These are phyloP conservation scores for Lithophane socia DNA, from an alignment of 2,888 invertebrate species.

Conservation along the genomic window DNA sequence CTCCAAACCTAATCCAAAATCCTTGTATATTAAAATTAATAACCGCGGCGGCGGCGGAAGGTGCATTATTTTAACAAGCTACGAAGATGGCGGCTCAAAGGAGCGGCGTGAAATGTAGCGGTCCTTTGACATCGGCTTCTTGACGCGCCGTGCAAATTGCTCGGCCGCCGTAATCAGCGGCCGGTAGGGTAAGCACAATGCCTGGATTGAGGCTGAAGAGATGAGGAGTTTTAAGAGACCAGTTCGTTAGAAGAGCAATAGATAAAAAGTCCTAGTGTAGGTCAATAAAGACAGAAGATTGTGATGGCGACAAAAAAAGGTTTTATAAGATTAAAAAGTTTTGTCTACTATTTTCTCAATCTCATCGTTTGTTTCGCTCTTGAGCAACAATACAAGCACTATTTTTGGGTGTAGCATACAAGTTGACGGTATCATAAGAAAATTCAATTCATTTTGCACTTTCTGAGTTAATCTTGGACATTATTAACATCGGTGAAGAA, in stretches of 20 bases:
- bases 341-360: neutral
- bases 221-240: neutral
- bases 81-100: constrained; percentile 58
- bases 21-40: constrained; percentile 40
- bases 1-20: neutral
- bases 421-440: neutral
- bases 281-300: neutral
- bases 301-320: too few relatives aligned
- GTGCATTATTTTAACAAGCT: constrained; percentile 61
- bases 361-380: neutral
- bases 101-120: constrained; percentile 45
- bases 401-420: neutral
- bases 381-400: neutral
- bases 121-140: constrained; percentile 62
- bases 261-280: neutral
- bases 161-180: constrained; percentile 55
- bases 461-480: neutral
- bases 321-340: neutral
- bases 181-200: constrained; percentile 48
- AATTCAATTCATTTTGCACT: neutral
- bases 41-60: constrained; percentile 17
- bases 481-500: neutral
- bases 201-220: neutral
- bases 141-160: constrained; percentile 58
- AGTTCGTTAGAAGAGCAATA: neutral